Evolutionary conservation across 2,113 vertebrate genomes (phyloP).

Genomic region (Platycercus adscitus): DNA sequence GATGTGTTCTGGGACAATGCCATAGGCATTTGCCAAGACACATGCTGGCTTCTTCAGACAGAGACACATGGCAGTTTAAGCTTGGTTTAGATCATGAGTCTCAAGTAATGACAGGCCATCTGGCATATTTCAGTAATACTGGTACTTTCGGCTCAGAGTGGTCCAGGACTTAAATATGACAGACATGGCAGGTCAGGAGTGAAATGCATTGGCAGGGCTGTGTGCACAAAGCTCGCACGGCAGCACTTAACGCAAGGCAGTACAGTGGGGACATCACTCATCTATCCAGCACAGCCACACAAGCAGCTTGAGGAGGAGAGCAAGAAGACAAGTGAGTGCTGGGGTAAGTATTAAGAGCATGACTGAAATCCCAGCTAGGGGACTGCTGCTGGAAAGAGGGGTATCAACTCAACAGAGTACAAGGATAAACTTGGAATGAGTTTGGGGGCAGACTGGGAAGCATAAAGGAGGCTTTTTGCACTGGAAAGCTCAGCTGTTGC

Average conservation of each 20-base stretch:
- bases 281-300: background rate
- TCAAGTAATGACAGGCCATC: background rate
- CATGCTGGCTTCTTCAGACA: slow-evolving; percentile 22
- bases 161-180: background rate
- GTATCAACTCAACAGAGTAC: background rate
- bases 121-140: background rate
- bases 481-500: background rate
- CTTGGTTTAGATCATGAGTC: background rate
- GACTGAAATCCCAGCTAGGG: background rate
- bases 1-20: background rate
- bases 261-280: fast-evolving
- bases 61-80: slow-evolving; percentile 1
- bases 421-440: background rate
- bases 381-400: background rate
- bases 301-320: background rate
- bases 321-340: fast-evolving
- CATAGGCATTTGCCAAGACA: background rate
- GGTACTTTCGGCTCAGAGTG: background rate
- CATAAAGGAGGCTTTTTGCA: background rate
- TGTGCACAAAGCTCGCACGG: fast-evolving
- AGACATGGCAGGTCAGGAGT: background rate
- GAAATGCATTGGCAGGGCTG: background rate
- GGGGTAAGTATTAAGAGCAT: background rate
- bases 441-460: background rate
- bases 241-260: background rate